phyloP scores from a whole-genome alignment of 1,140 invertebrate species.

The Sarcophaga peregrina region DNA sequence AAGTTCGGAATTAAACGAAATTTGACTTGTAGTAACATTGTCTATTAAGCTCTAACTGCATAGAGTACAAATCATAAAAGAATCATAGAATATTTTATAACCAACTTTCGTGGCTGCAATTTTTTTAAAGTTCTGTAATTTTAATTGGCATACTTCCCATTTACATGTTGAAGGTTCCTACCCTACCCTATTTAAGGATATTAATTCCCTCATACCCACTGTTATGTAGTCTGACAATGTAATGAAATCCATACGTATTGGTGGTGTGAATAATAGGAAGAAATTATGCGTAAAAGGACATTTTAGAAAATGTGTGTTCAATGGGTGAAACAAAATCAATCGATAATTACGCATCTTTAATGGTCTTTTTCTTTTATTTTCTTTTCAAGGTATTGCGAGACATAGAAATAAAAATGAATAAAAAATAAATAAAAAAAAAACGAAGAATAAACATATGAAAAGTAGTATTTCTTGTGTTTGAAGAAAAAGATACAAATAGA shows the following conservation, averaged over 20 bases:
- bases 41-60: no score
- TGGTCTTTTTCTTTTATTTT: neutral
- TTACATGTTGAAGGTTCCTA: no score
- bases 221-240: neutral
- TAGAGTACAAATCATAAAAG: no score
- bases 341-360: conserved; percentile 8
- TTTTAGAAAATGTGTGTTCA: conserved; percentile 3
- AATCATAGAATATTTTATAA: no score
- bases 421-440: neutral
- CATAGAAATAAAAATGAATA: neutral
- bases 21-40: no score
- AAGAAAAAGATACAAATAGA: neutral
- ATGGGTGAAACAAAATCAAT: conserved; percentile 3
- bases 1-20: no score
- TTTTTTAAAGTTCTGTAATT: no score
- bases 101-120: no score
- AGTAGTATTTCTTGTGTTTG: neutral
- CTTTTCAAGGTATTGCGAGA: neutral
- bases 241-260: neutral
- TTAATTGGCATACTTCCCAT: neutral
- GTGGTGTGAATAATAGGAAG: neutral
- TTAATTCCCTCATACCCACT: neutral
- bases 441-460: neutral
- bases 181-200: neutral
- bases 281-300: conserved; percentile 23